Evolutionary conservation across 2,888 invertebrate species (phyloP), one percentile per base, ranked within the genome.

Genomic region (Eupithecia subfuscata): DNA sequence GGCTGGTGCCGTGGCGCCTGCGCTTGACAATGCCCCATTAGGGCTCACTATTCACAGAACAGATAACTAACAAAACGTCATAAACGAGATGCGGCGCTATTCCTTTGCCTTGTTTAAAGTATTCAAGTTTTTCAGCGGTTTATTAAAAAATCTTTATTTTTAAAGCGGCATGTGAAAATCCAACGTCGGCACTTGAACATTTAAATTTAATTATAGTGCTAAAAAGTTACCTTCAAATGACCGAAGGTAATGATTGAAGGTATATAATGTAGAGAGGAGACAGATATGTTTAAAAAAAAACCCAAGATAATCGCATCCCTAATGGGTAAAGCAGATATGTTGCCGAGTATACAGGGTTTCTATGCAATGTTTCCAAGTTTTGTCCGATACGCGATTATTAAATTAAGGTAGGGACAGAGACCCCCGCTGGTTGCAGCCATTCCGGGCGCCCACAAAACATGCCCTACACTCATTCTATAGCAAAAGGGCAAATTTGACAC

Each of bases 301-400:
- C 25, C 12, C 45, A 71, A 69, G n/a, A 56, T 22, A 22, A 79
- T 81, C 72, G 75, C 71, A 70, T 75, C 72, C 70, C 81, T 78
- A 77, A 60, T 60, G 56, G 56, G 56, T 81, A 82, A 79, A 76
- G 75, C 72, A 45, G n/a, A 22, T 48, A 69, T 69, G 60, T 70
- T 77, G 67, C 68, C 40, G 65, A 70, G 69, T 75, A 75, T 30
- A 14, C 16, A 18, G 72, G 77, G 78, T 79, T 78, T 69, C 73
- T 80, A 79, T 83, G 14, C 69, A 75, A 60, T 78, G 77, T 75
- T 77, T 73, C 64, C 73, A 64, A 37, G 73, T 77, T 75, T 68
- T 68, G 73, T 71, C 70, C 84, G 84, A 85, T 88, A 86, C 81
- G 88, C 88, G 90, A 91, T 92, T 91, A 92, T 91, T 92, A 89